Base-by-base conservation (phyloP, 2,797 vertebrate species). In the Myotis planiceps region DNA sequence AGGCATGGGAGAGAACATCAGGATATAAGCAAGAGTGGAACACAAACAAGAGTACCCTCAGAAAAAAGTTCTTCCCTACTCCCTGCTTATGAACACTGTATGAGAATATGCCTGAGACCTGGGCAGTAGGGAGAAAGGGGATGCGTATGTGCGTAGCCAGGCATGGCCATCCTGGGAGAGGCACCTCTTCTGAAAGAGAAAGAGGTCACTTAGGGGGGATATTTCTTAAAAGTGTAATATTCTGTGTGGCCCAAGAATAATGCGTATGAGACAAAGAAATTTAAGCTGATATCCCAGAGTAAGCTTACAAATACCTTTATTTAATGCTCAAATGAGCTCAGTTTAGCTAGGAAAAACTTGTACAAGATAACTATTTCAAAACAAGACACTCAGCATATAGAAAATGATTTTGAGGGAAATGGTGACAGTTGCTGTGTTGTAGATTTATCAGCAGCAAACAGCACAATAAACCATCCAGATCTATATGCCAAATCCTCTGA, bases 391-490 rank as follows among this genome's bases (percentile, higher is more conserved):
- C n/a, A 84, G 55, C 32, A 79, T 88, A 72, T 89, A 34, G 89
- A 94, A 95, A 94, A 90, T 45, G 32, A 47, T 82, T 75, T 84
- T 91, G 29, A 92, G 45, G 72, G 27, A 80, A 23, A 91, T 18
- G 3, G 37, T 88, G 87, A 82, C 82, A 95, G 83, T 69, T 85
- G 13, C 42, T 72, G 0, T 88, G 29, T 86, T 95, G 34, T 66
- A 92, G 92, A 96, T 97, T 95, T 97, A 96, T 96, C 92, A 94
- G 60, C 21, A 53, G 42, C 53, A 32, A 60, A 21, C 29, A 95
- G 23, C 82, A 94, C 47, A 95, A 94, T 89, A 87, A 96, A 91
- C 68, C 58, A 83, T 51, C 88, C 55, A 92, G 94, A 91, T 3
- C 74, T 58, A 23, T 25, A 27, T 92, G 82, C 83, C 90, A 93